Conservation (phyloP, 1,140 invertebrate species). For the Panagrolaimus sp. region DNA sequence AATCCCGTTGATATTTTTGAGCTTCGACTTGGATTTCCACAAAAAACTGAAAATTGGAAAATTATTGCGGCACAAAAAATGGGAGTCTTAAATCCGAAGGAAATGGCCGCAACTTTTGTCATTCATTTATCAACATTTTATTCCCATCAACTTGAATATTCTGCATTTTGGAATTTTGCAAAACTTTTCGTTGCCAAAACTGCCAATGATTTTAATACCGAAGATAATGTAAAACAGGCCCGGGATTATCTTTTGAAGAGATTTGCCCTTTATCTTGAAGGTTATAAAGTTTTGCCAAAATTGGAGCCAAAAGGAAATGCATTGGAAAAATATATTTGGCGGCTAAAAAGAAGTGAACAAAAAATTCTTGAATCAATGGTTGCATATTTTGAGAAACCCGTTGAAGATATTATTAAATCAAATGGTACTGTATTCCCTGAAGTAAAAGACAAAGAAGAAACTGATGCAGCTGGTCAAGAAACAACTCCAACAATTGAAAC, state of each 20-base stretch:
- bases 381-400: not conserved
- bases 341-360: constrained; percentile 36
- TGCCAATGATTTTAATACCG: constrained; percentile 15
- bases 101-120: constrained; percentile 27
- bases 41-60: constrained; percentile 11
- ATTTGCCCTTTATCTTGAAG: constrained; percentile 26
- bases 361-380: constrained; percentile 3
- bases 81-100: constrained; percentile 11
- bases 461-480: too few relatives aligned
- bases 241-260: constrained; percentile 32
- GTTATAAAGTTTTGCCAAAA: constrained; percentile 22
- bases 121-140: constrained; percentile 14
- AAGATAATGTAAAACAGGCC: constrained; percentile 25
- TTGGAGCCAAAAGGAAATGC: not conserved
- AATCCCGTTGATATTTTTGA: constrained; percentile 41
- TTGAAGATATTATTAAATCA: not conserved
- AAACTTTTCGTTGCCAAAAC: constrained; percentile 28
- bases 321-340: constrained; percentile 21
- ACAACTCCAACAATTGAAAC: too few relatives aligned
- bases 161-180: constrained; percentile 32
- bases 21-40: constrained; percentile 37
- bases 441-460: too few relatives aligned
- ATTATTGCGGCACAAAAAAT: constrained; percentile 12
- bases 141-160: constrained; percentile 16
- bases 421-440: not conserved